Evolutionary conservation across 2,797 vertebrate species (phyloP).

Genomic region (Gymnothorax reevesii): DNA sequence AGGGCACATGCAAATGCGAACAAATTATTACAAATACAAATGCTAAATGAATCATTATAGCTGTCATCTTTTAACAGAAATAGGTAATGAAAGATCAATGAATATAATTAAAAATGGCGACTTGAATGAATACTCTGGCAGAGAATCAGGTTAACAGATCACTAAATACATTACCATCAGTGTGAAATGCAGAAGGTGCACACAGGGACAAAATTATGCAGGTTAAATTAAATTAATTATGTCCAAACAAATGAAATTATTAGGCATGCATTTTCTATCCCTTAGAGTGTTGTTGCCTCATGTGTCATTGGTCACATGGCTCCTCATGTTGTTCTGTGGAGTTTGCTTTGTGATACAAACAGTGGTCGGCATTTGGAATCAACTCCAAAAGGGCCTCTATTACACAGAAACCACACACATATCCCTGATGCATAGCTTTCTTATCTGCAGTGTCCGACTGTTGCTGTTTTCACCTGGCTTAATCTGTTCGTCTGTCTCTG

Average conservation of each 20-base stretch:
- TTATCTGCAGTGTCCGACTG: slow-evolving; percentile 20
- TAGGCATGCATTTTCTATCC: not conserved
- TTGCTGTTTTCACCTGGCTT: not conserved
- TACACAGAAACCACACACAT: not conserved
- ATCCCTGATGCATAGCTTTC: slow-evolving; percentile 22
- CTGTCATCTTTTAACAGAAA: too few species aligned
- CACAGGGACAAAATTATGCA: not conserved
- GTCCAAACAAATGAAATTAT: not conserved
- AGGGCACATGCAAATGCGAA: too few species aligned
- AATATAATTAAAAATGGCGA: too few species aligned
- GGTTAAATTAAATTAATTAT: not conserved
- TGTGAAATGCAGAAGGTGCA: not conserved
- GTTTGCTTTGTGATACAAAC: not conserved
- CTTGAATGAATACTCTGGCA: not conserved
- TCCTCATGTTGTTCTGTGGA: not conserved
- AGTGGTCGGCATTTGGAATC: not conserved
- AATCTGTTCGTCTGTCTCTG: slow-evolving; percentile 8
- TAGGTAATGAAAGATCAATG: too few species aligned
- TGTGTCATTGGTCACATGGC: slow-evolving; percentile 2
- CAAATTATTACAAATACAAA: too few species aligned
- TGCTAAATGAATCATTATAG: too few species aligned
- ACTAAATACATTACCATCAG: not conserved
- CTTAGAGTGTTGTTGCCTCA: not conserved
- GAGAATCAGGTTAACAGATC: not conserved
- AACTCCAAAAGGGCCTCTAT: not conserved